Percentiles rank a stretch among this genome's conserved stretches.
Conservation (phyloP, 2,888 invertebrate genomes). For the Yponomeuta malinellus region DNA sequence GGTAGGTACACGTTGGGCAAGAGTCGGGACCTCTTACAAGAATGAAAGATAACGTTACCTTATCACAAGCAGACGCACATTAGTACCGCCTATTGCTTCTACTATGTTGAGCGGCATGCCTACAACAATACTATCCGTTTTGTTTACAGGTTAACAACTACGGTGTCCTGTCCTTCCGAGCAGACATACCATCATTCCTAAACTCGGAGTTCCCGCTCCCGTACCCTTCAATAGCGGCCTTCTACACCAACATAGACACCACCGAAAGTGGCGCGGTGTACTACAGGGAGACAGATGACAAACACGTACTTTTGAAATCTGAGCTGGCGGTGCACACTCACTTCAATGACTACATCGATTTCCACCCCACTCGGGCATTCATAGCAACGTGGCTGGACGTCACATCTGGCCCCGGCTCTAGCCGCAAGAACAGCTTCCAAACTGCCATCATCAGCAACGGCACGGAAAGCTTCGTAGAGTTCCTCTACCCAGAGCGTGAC, state of each 20-base stretch:
- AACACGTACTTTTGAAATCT: slow-evolving; percentile 78
- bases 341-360: slow-evolving; percentile 82
- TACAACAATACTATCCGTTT: slow-evolving; percentile 9
- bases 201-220: slow-evolving; percentile 93
- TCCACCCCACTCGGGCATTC: slow-evolving; percentile 86
- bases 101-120: neutral
- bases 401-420: slow-evolving; percentile 83
- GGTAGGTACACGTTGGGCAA: slow-evolving; percentile 29
- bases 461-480: slow-evolving; percentile 87
- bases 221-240: slow-evolving; percentile 91
- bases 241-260: slow-evolving; percentile 94
- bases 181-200: slow-evolving; percentile 90
- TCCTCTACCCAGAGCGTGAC: slow-evolving; percentile 90
- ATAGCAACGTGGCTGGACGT: slow-evolving; percentile 95
- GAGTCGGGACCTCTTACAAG: slow-evolving; percentile 38
- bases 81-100: neutral
- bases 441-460: slow-evolving; percentile 80
- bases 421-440: slow-evolving; percentile 93
- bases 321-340: slow-evolving; percentile 82
- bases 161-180: slow-evolving; percentile 91
- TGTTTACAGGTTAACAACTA: slow-evolving; percentile 89
- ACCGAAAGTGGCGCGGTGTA: slow-evolving; percentile 82
- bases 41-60: slow-evolving; percentile 14
- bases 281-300: slow-evolving; percentile 81
- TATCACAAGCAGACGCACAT: slow-evolving; percentile 12